Conservation (phyloP, 1,140 invertebrate species). For the Gonioctena quinquepunctata region DNA sequence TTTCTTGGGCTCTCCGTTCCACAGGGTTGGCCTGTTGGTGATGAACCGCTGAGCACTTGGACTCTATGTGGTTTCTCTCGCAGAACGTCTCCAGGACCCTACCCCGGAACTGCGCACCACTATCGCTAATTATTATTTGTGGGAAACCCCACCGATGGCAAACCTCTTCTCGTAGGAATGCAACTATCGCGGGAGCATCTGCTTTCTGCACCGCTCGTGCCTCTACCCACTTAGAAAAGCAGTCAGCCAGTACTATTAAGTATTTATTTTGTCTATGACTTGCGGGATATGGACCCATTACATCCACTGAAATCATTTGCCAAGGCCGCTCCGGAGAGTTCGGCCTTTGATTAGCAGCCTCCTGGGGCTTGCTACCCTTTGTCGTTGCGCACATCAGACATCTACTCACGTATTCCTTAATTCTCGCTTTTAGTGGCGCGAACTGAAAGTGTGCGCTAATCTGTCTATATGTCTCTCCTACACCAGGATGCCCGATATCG, state of each 20-base stretch:
- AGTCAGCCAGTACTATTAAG: not conserved
- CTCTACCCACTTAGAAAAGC: conserved; percentile 10
- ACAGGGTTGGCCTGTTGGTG: not conserved
- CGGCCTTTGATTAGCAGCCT: too few relatives aligned
- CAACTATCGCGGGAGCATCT: not conserved
- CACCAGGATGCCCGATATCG: not conserved
- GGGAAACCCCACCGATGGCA: not conserved
- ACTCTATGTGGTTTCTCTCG: not conserved
- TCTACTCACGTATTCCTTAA: not conserved
- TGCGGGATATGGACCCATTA: not conserved
- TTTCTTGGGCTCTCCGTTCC: not conserved
- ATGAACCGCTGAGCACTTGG: not conserved
- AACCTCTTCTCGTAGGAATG: not conserved
- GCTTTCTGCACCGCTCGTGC: not conserved
- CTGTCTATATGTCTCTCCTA: not conserved
- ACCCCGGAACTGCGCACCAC: not conserved
- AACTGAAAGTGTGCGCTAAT: not conserved
- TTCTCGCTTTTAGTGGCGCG: not conserved
- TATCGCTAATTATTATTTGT: not conserved
- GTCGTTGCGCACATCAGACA: not conserved
- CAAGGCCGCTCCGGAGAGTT: not conserved
- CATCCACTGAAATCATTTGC: conserved; percentile 41
- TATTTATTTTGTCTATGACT: not conserved
- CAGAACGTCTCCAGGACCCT: not conserved
- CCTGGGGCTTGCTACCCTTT: not conserved